Evolutionary conservation across 1,140 invertebrate species (phyloP).

Genomic region (Caenorhabditis tropicalis): DNA sequence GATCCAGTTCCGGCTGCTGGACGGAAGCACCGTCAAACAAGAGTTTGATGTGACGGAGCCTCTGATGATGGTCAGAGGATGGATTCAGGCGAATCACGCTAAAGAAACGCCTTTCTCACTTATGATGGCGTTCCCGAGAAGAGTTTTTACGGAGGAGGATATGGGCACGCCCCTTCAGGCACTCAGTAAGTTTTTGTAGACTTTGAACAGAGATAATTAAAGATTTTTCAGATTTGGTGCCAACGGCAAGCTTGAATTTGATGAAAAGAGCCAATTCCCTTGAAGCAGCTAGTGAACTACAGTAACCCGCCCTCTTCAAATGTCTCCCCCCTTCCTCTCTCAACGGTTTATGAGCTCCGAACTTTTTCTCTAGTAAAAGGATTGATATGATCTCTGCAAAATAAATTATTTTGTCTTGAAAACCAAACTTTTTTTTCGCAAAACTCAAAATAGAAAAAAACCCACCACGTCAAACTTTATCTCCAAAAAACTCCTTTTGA

Average conservation of each 20-base stretch:
- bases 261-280: no score
- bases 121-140: constrained; percentile 86
- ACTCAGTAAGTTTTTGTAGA: constrained; percentile 77
- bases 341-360: no score
- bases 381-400: no score
- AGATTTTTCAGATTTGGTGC: neutral
- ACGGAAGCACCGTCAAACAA: constrained; percentile 79
- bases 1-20: constrained; percentile 77
- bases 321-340: no score
- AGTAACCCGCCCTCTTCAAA: no score
- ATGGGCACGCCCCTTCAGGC: constrained; percentile 83
- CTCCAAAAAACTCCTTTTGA: no score
- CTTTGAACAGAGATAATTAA: neutral
- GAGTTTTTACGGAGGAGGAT: constrained; percentile 84
- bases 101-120: constrained; percentile 79
- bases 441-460: no score
- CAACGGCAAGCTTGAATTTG: neutral
- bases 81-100: constrained; percentile 81
- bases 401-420: no score
- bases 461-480: no score
- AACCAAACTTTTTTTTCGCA: no score
- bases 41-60: constrained; percentile 84
- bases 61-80: constrained; percentile 85
- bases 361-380: no score
- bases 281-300: no score